phyloP scores from a whole-genome alignment of 2,888 invertebrate species.

The Heteromurus nitidus region DNA sequence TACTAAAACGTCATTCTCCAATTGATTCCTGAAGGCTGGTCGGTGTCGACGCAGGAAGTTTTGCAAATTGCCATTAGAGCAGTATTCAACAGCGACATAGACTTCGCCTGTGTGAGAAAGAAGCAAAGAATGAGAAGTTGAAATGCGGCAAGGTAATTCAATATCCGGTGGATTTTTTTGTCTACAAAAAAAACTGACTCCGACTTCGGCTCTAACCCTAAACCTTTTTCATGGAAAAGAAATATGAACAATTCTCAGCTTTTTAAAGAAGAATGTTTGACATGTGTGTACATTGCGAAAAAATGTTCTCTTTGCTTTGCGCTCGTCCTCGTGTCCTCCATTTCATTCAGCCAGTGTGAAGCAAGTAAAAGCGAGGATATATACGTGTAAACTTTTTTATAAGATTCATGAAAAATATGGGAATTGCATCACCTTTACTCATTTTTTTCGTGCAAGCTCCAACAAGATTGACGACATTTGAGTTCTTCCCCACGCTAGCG shows the following conservation, averaged over 20 bases:
- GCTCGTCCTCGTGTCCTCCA: too few relatives aligned
- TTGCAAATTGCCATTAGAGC: slow-evolving; percentile 66
- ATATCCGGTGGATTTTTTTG: slow-evolving; percentile 31
- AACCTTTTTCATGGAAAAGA: too few relatives aligned
- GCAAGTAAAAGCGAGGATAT: too few relatives aligned
- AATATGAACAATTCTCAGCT: too few relatives aligned
- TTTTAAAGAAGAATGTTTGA: too few relatives aligned
- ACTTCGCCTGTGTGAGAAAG: slow-evolving; percentile 56
- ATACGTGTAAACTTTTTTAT: too few relatives aligned
- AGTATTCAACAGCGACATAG: slow-evolving; percentile 65
- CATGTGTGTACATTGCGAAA: too few relatives aligned
- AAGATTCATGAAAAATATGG: too few relatives aligned
- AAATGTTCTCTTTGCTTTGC: too few relatives aligned
- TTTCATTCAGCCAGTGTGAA: too few relatives aligned
- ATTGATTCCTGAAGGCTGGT: slow-evolving; percentile 61
- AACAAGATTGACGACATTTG: slow-evolving; percentile 64
- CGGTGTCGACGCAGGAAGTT: slow-evolving; percentile 63
- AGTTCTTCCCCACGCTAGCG: slow-evolving; percentile 64
- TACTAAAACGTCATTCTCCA: slow-evolving; percentile 60
- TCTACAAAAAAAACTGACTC: background rate
- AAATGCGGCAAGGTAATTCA: slow-evolving; percentile 37
- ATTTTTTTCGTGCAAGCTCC: slow-evolving; percentile 67
- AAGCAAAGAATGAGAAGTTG: slow-evolving; percentile 11
- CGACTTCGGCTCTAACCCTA: too few relatives aligned
- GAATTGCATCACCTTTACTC: slow-evolving; percentile 63